A percentile compares a stretch with the other conserved stretches of the same genome.
Evolutionary conservation across 2,113 vertebrate species (phyloP).

Genomic region (Lepus americanus): DNA sequence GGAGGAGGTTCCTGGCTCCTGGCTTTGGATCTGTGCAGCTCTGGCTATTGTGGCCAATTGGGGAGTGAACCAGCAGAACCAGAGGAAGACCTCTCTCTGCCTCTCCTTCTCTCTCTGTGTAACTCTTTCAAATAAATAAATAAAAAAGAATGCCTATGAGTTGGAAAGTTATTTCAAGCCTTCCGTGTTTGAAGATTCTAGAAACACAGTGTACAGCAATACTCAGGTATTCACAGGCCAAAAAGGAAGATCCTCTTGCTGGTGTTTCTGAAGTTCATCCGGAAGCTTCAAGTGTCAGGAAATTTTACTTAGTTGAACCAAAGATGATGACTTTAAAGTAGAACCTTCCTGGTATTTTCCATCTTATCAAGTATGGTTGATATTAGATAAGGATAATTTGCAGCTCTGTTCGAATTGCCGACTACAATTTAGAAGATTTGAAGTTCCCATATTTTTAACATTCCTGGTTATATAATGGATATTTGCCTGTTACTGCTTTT

Average conservation of each 20-base stretch:
- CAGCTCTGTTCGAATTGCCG: slow-evolving; percentile 83
- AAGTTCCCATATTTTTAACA: slow-evolving; percentile 82
- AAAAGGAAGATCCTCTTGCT: slow-evolving; percentile 94
- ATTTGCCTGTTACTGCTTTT: slow-evolving; percentile 86
- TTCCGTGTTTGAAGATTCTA: slow-evolving; percentile 96
- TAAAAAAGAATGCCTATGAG: slow-evolving; percentile 91
- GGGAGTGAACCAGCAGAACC: too few species aligned
- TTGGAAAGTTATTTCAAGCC: slow-evolving; percentile 96
- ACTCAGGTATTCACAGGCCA: slow-evolving; percentile 90
- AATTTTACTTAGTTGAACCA: slow-evolving; percentile 82
- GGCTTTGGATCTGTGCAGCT: too few species aligned
- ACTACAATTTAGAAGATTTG: slow-evolving; percentile 81
- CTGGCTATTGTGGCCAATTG: too few species aligned
- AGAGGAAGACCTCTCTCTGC: too few species aligned
- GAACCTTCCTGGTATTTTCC: slow-evolving; percentile 75
- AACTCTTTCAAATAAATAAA: too few species aligned
- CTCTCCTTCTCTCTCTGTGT: too few species aligned
- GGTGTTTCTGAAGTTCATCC: slow-evolving; percentile 85
- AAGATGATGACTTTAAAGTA: slow-evolving; percentile 71
- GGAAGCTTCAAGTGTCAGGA: slow-evolving; percentile 85
- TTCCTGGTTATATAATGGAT: slow-evolving; percentile 81
- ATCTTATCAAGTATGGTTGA: slow-evolving; percentile 82
- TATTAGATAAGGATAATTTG: slow-evolving; percentile 81
- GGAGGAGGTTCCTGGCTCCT: too few species aligned
- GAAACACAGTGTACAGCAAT: slow-evolving; percentile 92